Base-by-base conservation (phyloP, 2,888 invertebrate genomes). In the Dastarcus helophoroides region DNA sequence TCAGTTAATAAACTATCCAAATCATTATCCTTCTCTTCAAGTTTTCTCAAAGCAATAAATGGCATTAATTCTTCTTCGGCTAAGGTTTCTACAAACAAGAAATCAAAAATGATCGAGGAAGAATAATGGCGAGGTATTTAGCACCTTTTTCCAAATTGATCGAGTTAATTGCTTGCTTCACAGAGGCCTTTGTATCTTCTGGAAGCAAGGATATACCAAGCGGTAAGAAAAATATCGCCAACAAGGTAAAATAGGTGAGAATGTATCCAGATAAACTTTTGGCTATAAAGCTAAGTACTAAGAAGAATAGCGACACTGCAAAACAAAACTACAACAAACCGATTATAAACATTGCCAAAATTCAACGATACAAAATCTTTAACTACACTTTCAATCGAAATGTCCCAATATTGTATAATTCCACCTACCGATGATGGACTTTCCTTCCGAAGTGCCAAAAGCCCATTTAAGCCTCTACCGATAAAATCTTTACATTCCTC, bases 21-120 rank as follows among this genome's bases (percentile, higher is more conserved):
- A 42, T 56, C 56, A 13, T 47, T 38, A 35, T 57, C 57, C 14
- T 40, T 43, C 19, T 44, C 46, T 13, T 39, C 44, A 25, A 51
- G 44, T 38, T 55, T 51, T 30, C 50, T 53, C 22, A 51, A 48
- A 9, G 46, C 35, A 30, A 60, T 52, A 22, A 56, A 58, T 7
- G 62, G 57, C 35, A 62, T 56, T 22, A 62, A 50, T 29, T 63
- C 63, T 15, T 54, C 55, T 43, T 61, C 62, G 22, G 56, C 56
- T 15, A 61, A 36, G 17, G 55, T 39, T 28, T 47, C 54, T 55
- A 31, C 10, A 48, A 52, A 37, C 29, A 28, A 11, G 11, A 33
- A 30, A 15, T 25, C 8, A 12, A 22, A 14, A n/a, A n/a, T n/a
- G n/a, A 11, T 22, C 3, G 19, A 3, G 11, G 21, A 19, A 14